Evolutionary conservation across 2,888 invertebrate species (phyloP).

Genomic region (Papilio elwesi): DNA sequence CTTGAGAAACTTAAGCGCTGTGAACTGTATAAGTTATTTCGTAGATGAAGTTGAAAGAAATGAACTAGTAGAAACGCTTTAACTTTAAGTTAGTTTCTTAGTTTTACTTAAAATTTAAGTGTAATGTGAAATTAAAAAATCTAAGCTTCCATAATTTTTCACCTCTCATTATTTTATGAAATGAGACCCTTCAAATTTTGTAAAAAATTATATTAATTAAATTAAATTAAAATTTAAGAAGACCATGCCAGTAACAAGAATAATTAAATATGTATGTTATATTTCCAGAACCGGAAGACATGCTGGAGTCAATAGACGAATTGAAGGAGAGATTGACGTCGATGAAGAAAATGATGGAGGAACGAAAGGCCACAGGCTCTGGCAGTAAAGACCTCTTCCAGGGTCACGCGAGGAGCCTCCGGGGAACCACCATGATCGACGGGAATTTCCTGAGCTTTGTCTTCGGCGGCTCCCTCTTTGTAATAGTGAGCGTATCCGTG

Average conservation of each 20-base stretch:
- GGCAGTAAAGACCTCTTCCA: slow-evolving; percentile 79
- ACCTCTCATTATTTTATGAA: too few relatives aligned
- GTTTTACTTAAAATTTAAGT: neutral
- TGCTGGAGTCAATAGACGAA: slow-evolving; percentile 91
- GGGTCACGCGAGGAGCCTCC: slow-evolving; percentile 77
- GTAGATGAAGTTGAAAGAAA: neutral
- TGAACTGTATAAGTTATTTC: slow-evolving; percentile 8
- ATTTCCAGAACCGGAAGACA: slow-evolving; percentile 71
- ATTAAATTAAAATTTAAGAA: too few relatives aligned
- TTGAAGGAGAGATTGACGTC: slow-evolving; percentile 89
- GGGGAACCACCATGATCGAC: slow-evolving; percentile 88
- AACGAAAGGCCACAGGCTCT: slow-evolving; percentile 83
- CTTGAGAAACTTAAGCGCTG: neutral
- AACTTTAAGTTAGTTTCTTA: too few relatives aligned
- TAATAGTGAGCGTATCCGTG: slow-evolving; percentile 91
- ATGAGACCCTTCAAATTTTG: too few relatives aligned
- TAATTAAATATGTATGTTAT: neutral
- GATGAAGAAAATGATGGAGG: slow-evolving; percentile 93
- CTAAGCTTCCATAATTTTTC: too few relatives aligned
- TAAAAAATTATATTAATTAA: too few relatives aligned
- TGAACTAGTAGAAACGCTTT: slow-evolving; percentile 1
- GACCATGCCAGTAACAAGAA: neutral
- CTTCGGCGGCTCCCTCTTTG: slow-evolving; percentile 90
- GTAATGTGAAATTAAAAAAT: too few relatives aligned
- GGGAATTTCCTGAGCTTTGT: slow-evolving; percentile 93